phyloP scores from a whole-genome alignment of 1,140 invertebrate genomes.

The Frieseomelitta varia region DNA sequence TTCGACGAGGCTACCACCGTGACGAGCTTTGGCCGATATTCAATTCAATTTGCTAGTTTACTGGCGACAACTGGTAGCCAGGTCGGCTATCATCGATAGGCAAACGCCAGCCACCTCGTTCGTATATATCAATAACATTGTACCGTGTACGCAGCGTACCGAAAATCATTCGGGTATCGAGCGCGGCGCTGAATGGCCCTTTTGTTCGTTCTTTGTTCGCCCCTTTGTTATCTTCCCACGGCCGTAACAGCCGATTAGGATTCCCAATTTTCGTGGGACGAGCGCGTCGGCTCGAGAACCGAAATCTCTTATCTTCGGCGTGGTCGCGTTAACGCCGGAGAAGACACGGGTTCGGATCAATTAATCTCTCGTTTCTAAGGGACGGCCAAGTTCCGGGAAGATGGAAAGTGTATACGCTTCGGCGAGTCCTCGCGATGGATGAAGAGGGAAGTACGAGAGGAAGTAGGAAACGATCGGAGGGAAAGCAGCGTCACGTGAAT shows the following conservation, averaged over 20 bases:
- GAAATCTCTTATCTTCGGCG: slow-evolving; percentile 10
- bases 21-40: too few relatives aligned
- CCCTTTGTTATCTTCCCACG: neutral
- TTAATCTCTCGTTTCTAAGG: slow-evolving; percentile 54
- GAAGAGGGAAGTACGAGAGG: neutral
- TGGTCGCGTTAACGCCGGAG: neutral
- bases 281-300: neutral
- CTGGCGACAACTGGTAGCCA: too few relatives aligned
- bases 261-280: neutral
- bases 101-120: slow-evolving; percentile 5
- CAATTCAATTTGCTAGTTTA: too few relatives aligned
- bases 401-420: neutral
- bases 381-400: neutral
- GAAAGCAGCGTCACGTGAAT: slow-evolving; percentile 5
- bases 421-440: neutral
- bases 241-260: neutral
- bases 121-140: neutral
- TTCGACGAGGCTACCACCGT: too few relatives aligned
- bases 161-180: slow-evolving; percentile 12
- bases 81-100: neutral
- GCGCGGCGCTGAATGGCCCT: neutral
- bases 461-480: neutral
- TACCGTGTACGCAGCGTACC: neutral
- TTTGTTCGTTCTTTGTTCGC: neutral
- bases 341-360: slow-evolving; percentile 28